phyloP scores from a whole-genome alignment of 2,888 invertebrate genomes.

The Entomobrya multifasciata region DNA sequence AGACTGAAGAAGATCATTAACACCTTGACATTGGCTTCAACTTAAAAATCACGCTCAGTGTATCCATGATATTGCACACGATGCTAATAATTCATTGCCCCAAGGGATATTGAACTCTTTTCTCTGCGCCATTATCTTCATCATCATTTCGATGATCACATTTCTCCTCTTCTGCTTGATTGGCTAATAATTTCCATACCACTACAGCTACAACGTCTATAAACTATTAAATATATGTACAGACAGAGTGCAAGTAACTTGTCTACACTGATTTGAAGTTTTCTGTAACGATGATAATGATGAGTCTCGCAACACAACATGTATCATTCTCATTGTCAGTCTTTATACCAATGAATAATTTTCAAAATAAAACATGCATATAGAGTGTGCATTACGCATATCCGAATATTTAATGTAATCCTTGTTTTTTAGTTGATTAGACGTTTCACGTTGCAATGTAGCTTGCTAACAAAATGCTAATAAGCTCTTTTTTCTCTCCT shows the following conservation, averaged over 20 bases:
- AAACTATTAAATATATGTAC: too few species aligned
- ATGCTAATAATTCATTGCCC: slow-evolving; percentile 30
- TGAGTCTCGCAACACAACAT: too few species aligned
- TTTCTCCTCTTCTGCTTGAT: slow-evolving; percentile 23
- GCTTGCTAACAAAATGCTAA: not conserved
- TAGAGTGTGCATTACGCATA: not conserved
- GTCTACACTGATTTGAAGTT: slow-evolving; percentile 41
- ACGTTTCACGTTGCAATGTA: not conserved
- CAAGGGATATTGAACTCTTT: slow-evolving; percentile 56
- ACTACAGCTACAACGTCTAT: not conserved
- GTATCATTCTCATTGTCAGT: slow-evolving; percentile 19
- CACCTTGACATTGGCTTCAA: slow-evolving; percentile 58
- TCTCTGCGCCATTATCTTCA: not conserved
- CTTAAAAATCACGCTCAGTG: too few species aligned
- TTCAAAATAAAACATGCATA: not conserved
- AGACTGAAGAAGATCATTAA: slow-evolving; percentile 59
- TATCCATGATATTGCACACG: slow-evolving; percentile 11
- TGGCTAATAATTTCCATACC: slow-evolving; percentile 43
- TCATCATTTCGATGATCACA: not conserved
- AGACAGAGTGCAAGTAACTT: slow-evolving; percentile 33
- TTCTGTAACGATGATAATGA: not conserved
- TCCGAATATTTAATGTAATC: not conserved
- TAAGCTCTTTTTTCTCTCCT: slow-evolving; percentile 11
- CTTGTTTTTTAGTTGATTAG: slow-evolving; percentile 3
- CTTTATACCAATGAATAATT: slow-evolving; percentile 50